Conservation (phyloP, 2,113 vertebrate genomes). For the Nerophis ophidion region DNA sequence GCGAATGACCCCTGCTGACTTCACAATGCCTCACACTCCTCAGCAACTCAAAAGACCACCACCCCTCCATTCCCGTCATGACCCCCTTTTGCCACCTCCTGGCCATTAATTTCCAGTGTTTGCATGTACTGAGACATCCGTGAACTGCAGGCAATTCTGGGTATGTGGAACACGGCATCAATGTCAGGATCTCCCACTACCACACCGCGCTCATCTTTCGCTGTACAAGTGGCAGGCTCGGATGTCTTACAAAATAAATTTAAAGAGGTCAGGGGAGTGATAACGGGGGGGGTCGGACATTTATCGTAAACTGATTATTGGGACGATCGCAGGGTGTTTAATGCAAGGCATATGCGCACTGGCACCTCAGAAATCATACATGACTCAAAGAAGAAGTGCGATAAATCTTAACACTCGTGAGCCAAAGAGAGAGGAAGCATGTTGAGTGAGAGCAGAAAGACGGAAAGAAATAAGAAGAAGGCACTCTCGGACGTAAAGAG, state of each 20-base stretch:
- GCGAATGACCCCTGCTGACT: slow-evolving; percentile 62
- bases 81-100: slow-evolving; percentile 38
- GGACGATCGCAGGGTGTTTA: not conserved
- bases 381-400: slow-evolving; percentile 10
- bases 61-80: slow-evolving; percentile 18
- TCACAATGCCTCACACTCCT: slow-evolving; percentile 41
- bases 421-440: slow-evolving; percentile 1
- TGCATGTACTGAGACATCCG: slow-evolving; percentile 59
- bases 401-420: slow-evolving; percentile 4
- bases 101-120: slow-evolving; percentile 64
- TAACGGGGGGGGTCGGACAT: slow-evolving; percentile 2
- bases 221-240: slow-evolving; percentile 29
- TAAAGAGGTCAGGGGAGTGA: slow-evolving; percentile 14
- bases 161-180: slow-evolving; percentile 60
- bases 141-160: slow-evolving; percentile 62
- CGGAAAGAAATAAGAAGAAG: slow-evolving; percentile 6
- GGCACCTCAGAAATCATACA: slow-evolving; percentile 1
- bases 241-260: slow-evolving; percentile 29
- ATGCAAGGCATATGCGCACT: slow-evolving; percentile 14
- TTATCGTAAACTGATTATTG: no score
- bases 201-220: slow-evolving; percentile 17
- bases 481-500: slow-evolving; percentile 5
- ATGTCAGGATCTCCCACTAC: slow-evolving; percentile 39
- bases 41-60: slow-evolving; percentile 25
- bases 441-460: slow-evolving; percentile 9